Base-by-base conservation (phyloP, 2,797 vertebrate genomes). In the Rhyacichthys aspro region DNA sequence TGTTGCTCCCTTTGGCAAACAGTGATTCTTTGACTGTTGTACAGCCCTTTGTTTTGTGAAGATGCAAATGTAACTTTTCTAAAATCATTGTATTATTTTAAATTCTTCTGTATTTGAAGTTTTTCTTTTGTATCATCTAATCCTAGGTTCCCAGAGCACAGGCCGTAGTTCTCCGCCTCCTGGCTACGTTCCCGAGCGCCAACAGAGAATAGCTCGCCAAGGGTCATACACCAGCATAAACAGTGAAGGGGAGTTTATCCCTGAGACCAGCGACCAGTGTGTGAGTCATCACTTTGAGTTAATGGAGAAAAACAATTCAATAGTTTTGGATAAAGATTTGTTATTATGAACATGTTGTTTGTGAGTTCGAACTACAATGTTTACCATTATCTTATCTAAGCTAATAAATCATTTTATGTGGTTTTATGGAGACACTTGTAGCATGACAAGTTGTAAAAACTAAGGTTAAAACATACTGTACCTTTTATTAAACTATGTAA, bases 211-310 rank as follows among this genome's bases (percentile, higher is more conserved):
- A 9, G 97, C 96, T 36, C 94, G 97, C 15, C 97, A 98, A 83
- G 97, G 97, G 11, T 98, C 97, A 56, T 99, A 99, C 84, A 98
- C 97, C 84, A 98, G 97, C 91, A 96, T 99, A 63, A 96, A 99
- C 75, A 99, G 97, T 0, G 97, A 99, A 78, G 97, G 97, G 0
- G 97, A 99, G 82, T 99, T 99, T 91, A 99, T 99, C 84, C 97
- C 97, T 0, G 97, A 99, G 87, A 95, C 95, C 85, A 95, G 76
- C 7, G 97, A 99, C 70, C 96, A 95, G 62, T 95, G 94, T 62
- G 95, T 96, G 85, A 96, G 95, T 96, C 85, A 66, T 10, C 0
- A n/a, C 44, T 48, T 50, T 46, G 23, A 15, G 54, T 52, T 43
- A 69, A 45, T 18, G 43, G 10, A 0, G 55, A 53, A 74, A 49